Evolutionary conservation across 2,797 vertebrate genomes (phyloP), one percentile per base, ranked within the genome.

Genomic region (Anolis apletophallus): DNA sequence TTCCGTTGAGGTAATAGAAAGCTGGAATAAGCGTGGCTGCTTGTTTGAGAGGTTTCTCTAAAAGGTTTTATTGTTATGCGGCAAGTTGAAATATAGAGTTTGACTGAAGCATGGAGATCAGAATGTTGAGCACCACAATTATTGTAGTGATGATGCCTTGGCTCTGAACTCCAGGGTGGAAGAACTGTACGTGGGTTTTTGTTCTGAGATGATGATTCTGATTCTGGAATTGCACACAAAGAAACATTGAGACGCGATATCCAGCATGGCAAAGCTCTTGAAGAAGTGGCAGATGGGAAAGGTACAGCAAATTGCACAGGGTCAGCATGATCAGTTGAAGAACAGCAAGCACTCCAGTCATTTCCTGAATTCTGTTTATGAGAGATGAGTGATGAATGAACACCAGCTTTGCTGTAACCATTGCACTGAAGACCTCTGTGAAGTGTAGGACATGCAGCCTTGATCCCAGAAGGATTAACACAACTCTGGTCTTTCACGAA

Each of bases 1-100:
- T 94, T 84, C 64, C 92, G 59, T 1, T 88, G 92, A 4, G 94
- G 91, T 85, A 94, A 12, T 11, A 94, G 26, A 81, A 94, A 52
- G 69, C 87, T 88, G 80, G 94, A 92, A 88, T 84, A 89, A 91
- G 54, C 32, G 9, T 78, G 90, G 69, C 14, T 89, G 29, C 84
- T 93, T 83, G 74, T 74, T 61, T 17, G 85, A 64, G 85, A 86
- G 68, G 79, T 68, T 79, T 85, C 23, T 87, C 0, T 88, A 40
- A 91, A 86, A 87, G 95, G 94, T 81, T 95, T 95, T 89, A 96
- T 85, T 0, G 26, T 92, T 89, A 96, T 87, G 80, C 91, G 96
- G 94, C 94, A 96, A 0, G 95, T 95, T 81, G 95, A 96, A 92
- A 96, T 93, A 80, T 95, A 92, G 83, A 96, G 89, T 54, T 95